Base-by-base conservation (phyloP, 2,797 vertebrate genomes). In the Clarias fuscus region DNA sequence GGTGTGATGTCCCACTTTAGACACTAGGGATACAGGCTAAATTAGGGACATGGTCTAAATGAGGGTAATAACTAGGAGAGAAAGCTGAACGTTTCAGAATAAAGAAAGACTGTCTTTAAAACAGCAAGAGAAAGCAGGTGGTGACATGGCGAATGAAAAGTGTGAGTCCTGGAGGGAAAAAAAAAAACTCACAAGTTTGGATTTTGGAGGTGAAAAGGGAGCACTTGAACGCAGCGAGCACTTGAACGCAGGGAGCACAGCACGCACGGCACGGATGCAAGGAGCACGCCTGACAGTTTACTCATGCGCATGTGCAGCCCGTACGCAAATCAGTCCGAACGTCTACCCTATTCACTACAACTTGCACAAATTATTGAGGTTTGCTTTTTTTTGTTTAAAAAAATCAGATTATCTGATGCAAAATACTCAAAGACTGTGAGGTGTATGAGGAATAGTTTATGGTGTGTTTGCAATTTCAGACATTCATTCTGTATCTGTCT, bases 131-230 rank as follows among this genome's bases (percentile, higher is more conserved):
- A 93, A 92, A 93, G 92, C 93, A 91, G 91, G 92, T 92, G 91
- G 91, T 94, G 94, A 95, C 94, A 95, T 90, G 86, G 92, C 94
- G 95, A 95, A 95, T 94, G 94, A 95, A 95, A 94, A 95, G 92
- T 87, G 77, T 15, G 71, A 79, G 91, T 30, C 67, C 17, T 17
- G 90, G 88, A 93, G 89, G 53, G 53, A 90, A 94, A 95, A 33
- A 95, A 33, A 33, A 95, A 94, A 93, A 14, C 22, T 7, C 13
- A 20, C 92, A 88, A 92, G 91, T 93, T 93, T 95, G 92, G 94
- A 91, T 27, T 56, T 15, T 58, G 65, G 56, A 87, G 73, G n/a
- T 89, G 85, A 85, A 91, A 93, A 92, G 92, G 93, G 89, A 92
- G 92, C 86, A 91, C 72, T 70, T 61, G 56, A 43, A 68, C 72